Percentiles rank a stretch among this genome's conserved stretches.
phyloP scores from a whole-genome alignment of 2,113 vertebrate species.

The Zingel zingel region DNA sequence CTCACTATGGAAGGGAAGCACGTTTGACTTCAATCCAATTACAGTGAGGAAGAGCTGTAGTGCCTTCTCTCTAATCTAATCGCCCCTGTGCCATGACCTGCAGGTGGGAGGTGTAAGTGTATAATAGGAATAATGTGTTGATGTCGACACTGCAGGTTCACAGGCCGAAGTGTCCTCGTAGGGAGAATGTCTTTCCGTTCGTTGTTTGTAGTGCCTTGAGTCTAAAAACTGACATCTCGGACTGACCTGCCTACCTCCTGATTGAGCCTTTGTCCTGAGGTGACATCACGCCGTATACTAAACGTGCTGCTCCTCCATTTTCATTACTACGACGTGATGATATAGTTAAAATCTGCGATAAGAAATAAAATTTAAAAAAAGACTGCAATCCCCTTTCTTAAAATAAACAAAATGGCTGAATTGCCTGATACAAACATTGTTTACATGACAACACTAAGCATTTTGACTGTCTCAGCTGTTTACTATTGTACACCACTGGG shows the following conservation, averaged over 20 bases:
- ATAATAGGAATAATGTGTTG: slow-evolving; percentile 37
- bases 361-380: background rate
- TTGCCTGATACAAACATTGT: background rate
- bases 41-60: slow-evolving; percentile 44
- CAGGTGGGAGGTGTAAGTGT: slow-evolving; percentile 40
- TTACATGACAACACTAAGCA: slow-evolving; percentile 2
- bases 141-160: slow-evolving; percentile 8
- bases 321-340: background rate
- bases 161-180: background rate
- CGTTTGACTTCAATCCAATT: slow-evolving; percentile 70
- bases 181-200: background rate
- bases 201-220: background rate
- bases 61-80: slow-evolving; percentile 34
- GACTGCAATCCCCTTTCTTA: background rate
- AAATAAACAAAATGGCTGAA: background rate
- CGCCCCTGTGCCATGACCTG: background rate
- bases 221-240: background rate
- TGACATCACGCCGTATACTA: background rate
- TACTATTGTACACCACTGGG: slow-evolving; percentile 9
- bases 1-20: slow-evolving; percentile 33
- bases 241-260: background rate
- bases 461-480: slow-evolving; percentile 17
- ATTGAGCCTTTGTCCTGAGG: slow-evolving; percentile 3
- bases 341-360: background rate
- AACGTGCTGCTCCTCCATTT: background rate